Base-by-base conservation (phyloP, 2,888 invertebrate genomes). In the Pterostichus niger region DNA sequence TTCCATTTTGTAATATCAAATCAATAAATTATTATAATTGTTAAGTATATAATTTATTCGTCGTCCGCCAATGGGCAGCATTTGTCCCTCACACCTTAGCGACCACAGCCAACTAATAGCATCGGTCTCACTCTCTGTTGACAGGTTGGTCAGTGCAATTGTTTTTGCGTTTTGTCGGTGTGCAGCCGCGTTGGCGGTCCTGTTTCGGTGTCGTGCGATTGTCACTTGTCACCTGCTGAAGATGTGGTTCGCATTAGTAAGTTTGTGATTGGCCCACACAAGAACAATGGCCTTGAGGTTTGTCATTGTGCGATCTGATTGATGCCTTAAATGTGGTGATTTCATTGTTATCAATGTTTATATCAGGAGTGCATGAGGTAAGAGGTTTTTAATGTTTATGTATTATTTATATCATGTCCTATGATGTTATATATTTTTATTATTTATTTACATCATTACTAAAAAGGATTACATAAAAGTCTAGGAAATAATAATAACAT, bases 261-360 rank as follows among this genome's bases (percentile, higher is more conserved):
- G 10, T 33, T 35, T 40, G 64, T 64, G 64, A 64, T 64, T 64
- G 49, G 75, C 75, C 75, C 75, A 75, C 75, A 52, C 75, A 75
- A n/a, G 54, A 17, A 40, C 17, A 3, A 17, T 71, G 44, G n/a
- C 68, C 68, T 71, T 71, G 68, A 17, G 15, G 44, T 40, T 17
- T 11, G 64, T 35, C 64, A 64, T 71, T 10, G 56, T 17, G 15
- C 0, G 56, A 17, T 71, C 33, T 40, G 5, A 24, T 24, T 24
- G 24, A 1, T 24, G 1, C 24, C 3, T 24, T 33, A n/a, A 35
- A 35, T 64, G 64, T 33, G 64, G 33, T 64, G 11, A 64, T 24
- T 35, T 35, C 24, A 59, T 59, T 59, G 59, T 59, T 59, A 54
- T 54, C n/a, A 15, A 15, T 54, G 54, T 54, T 54, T 5, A 54